Evolutionary conservation across 1,140 invertebrate genomes (phyloP), one percentile per base, ranked within the genome.

Genomic region (Drosophila ambigua): DNA sequence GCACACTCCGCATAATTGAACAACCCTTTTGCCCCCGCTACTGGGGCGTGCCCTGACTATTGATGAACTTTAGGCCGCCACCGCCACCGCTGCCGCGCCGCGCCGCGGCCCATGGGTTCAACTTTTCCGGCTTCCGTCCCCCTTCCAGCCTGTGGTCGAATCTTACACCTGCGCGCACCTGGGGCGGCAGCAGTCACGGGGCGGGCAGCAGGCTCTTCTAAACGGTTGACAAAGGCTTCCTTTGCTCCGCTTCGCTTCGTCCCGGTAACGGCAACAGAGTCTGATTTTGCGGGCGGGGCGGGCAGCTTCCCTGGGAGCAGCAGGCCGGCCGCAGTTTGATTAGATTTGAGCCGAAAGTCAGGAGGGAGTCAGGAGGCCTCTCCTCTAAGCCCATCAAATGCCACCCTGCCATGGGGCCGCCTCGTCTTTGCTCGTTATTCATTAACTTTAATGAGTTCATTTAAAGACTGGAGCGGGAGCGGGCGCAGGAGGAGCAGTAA

Each of bases 401-500:
- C 45, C 60, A 64, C 52, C 64, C 62, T 64, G 24, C 5, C 62
- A 67, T 61, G 44, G 39, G 51, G 55, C 62, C 53, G 41, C 2
- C 57, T 9, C 39, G 26, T 15, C 52, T 50, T 39, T 39, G 8
- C 73, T 87, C 72, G 73, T 85, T 85, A 87, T 85, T 85, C 82
- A 87, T 85, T 85, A 85, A 87, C 57, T 81, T 85, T 85, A 85
- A 85, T 85, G 81, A 82, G 82, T 74, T 87, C 77, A 81, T 77
- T 87, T 73, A 39, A 39, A 39, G 58, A 43, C 35, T 5, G 8
- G 13, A 23, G 26, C 8, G 4, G 39, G 35, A 9, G 7, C 8
- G 13, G 16, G 11, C 2, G 8, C 13, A 3, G n/a, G 15, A 48
- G 45, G 11, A 41, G 35, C 8, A 24, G 28, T 13, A 15, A 48